Percentiles rank a stretch among this genome's conserved stretches.
phyloP scores from a whole-genome alignment of 2,888 invertebrate genomes.

The Bugulina stolonifera region DNA sequence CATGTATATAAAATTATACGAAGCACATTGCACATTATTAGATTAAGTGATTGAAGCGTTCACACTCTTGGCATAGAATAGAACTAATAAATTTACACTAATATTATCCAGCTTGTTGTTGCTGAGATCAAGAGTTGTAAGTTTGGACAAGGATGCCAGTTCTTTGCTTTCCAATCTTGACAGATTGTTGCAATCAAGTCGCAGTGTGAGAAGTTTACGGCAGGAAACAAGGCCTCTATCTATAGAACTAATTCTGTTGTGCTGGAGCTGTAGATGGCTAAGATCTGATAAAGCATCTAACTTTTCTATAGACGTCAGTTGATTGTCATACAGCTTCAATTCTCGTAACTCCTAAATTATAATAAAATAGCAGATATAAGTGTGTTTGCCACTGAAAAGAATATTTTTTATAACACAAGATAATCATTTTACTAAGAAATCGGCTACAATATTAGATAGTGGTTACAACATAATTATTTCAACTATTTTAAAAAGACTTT shows the following conservation, averaged over 20 bases:
- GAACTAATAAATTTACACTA: conserved; percentile 42
- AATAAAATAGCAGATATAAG: not conserved
- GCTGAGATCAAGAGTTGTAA: conserved; percentile 44
- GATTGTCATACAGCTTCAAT: conserved; percentile 44
- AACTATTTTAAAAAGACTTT: not conserved
- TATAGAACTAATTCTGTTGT: conserved; percentile 42
- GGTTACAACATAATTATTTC: not conserved
- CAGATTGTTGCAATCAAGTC: conserved; percentile 45
- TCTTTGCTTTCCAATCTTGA: conserved; percentile 42
- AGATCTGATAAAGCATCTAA: conserved; percentile 44
- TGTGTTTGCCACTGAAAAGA: not conserved
- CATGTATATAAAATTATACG: too few species aligned
- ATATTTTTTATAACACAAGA: too few species aligned
- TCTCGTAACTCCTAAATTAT: conserved; percentile 39
- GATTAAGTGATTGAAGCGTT: too few species aligned
- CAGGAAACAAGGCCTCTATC: conserved; percentile 38
- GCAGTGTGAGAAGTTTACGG: conserved; percentile 40
- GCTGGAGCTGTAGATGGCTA: conserved; percentile 43
- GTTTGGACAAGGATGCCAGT: conserved; percentile 38
- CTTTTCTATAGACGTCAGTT: conserved; percentile 37
- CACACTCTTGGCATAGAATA: too few species aligned
- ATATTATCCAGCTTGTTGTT: conserved; percentile 43
- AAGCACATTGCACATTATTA: too few species aligned
- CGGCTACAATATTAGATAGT: not conserved
- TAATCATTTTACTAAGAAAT: too few species aligned